Base-by-base conservation (phyloP, 2,888 invertebrate species). In the Saturnia japonica region DNA sequence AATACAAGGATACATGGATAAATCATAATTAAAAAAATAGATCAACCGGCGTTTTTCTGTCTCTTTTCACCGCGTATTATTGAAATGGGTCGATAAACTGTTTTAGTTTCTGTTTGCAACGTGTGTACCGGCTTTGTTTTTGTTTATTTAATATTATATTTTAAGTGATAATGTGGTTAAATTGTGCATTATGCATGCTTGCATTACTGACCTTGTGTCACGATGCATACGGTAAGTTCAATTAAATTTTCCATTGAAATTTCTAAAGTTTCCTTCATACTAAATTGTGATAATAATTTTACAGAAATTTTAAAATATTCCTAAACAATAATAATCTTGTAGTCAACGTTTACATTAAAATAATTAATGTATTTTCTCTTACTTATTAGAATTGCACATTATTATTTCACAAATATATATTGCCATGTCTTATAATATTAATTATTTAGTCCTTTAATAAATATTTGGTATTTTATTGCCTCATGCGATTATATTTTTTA, bases 1-100 rank as follows among this genome's bases (percentile, higher is more conserved):
- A 60, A 67, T 67, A 67, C 72, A 84, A 87, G 87, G 88, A 88
- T 88, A 82, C 77, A 64, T 83, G 83, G 82, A 82, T 79, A 77
- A 74, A 79, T 81, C 78, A 73, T 79, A 77, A 79, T 85, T 78
- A 81, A 84, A 84, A 80, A 75, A 68, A 19, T 16, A 54, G 16
- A 68, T 68, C 51, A n/a, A 19, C 54, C 54, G 34, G 40, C 47
- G 54, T 68, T 34, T 40, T 47, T 64, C 64, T 40, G 9, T 64
- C 64, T 40, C 64, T 40, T 64, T 64, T 64, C 40, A 40, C 64
- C 64, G 64, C 40, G 40, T 64, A n/a, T 16, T 40, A 19, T 47
- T 75, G 80, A 76, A 74, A 83, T 84, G 82, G 76, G 66, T 71
- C 72, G 70, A 77, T 80, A 77, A 69, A 6, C 70, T 25, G 43